Percentiles rank a stretch among this genome's conserved stretches.
Conservation (phyloP, 2,113 vertebrate genomes). For the Actenoides hombroni region DNA sequence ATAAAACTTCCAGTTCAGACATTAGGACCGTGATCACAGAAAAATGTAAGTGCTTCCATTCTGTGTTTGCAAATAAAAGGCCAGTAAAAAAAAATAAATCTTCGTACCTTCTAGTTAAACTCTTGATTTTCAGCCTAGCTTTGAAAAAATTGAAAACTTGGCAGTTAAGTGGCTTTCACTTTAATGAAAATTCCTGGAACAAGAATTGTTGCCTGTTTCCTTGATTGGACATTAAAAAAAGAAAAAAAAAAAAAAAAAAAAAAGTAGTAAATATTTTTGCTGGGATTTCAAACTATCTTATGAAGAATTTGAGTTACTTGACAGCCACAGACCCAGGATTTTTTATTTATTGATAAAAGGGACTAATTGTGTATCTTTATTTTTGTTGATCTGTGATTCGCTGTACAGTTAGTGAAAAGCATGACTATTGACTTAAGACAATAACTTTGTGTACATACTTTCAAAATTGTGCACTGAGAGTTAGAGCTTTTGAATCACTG, state of each 20-base stretch:
- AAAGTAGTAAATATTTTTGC: neutral
- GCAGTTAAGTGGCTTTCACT: neutral
- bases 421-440: neutral
- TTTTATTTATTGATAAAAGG: neutral
- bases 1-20: slow-evolving; percentile 93
- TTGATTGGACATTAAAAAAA: neutral
- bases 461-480: neutral
- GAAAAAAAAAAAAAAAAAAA: neutral
- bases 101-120: neutral
- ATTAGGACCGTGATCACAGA: slow-evolving; percentile 92
- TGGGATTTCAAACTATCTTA: neutral
- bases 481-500: neutral
- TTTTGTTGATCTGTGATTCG: neutral
- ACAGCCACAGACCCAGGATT: neutral
- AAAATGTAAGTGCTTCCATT: slow-evolving; percentile 80
- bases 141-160: neutral
- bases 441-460: fast-evolving
- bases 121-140: neutral
- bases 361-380: neutral
- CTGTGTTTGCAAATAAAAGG: neutral
- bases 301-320: neutral
- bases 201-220: neutral
- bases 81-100: neutral
- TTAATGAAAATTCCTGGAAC: neutral
- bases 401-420: neutral